Evolutionary conservation across 2,888 invertebrate species (phyloP).

Genomic region (Pinctada fucata): DNA sequence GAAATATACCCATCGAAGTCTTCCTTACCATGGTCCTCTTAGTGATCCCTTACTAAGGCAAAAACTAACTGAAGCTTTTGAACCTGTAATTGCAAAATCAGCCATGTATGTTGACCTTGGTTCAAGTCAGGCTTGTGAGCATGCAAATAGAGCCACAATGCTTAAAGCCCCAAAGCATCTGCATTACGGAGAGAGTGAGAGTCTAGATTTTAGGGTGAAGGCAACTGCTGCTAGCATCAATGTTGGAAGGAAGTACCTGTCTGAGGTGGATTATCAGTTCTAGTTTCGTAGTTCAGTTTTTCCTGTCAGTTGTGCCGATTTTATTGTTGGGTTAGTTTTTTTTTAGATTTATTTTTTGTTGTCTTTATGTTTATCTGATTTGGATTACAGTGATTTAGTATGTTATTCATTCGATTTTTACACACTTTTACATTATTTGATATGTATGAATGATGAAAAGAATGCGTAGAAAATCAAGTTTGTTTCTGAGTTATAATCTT

Average conservation of each 20-base stretch:
- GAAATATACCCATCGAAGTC: constrained; percentile 32
- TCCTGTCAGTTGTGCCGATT: neutral
- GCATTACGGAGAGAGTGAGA: constrained; percentile 40
- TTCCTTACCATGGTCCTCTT: constrained; percentile 41
- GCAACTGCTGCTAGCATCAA: constrained; percentile 30
- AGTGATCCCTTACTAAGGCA: constrained; percentile 12
- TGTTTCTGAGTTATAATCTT: too few species aligned
- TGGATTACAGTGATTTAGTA: too few species aligned
- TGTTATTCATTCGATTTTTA: too few species aligned
- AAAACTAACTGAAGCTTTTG: constrained; percentile 1
- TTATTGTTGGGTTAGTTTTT: too few species aligned
- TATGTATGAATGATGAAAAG: too few species aligned
- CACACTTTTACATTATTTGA: too few species aligned
- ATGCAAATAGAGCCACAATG: constrained; percentile 33
- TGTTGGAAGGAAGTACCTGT: constrained; percentile 29
- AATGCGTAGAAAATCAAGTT: too few species aligned
- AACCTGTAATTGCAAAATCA: constrained; percentile 21
- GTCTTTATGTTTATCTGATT: too few species aligned
- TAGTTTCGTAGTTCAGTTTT: neutral
- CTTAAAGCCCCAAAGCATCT: constrained; percentile 30
- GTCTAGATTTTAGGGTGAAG: too few species aligned
- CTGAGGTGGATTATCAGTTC: constrained; percentile 18
- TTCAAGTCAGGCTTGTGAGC: constrained; percentile 39
- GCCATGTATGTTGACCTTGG: constrained; percentile 31
- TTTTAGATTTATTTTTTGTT: too few species aligned